These are phyloP conservation scores for Myotis yumanensis DNA, from an alignment of 2,113 vertebrate species.

Conservation along the genomic window DNA sequence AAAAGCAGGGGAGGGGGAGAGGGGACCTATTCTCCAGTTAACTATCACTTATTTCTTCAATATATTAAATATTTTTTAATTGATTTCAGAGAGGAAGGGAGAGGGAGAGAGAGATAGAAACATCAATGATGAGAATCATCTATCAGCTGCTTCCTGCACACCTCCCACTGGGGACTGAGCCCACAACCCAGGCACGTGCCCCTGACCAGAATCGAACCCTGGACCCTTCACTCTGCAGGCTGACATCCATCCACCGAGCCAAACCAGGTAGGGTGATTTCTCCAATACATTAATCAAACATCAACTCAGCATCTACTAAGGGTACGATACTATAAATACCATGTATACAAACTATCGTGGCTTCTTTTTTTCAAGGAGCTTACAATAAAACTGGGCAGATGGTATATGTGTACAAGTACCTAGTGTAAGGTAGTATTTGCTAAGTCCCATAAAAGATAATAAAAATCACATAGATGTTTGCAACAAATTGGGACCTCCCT, in stretches of 20 bases:
- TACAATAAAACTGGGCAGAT: neutral
- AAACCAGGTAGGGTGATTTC: neutral
- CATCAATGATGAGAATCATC: no score
- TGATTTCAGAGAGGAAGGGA: no score
- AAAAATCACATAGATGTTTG: neutral
- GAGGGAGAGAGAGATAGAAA: no score
- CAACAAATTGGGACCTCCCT: constrained; percentile 39
- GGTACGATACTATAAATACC: neutral
- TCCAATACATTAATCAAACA: neutral
- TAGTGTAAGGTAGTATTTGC: neutral
- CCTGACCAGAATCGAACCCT: no score
- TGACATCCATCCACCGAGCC: no score
- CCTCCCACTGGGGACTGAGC: no score
- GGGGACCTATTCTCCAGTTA: neutral
- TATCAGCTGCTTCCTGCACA: no score
- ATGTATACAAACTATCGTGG: neutral
- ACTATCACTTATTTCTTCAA: neutral
- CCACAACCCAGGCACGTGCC: no score
- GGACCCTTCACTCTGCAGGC: no score
- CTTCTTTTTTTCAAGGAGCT: neutral
- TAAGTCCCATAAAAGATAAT: neutral
- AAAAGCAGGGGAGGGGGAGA: neutral
- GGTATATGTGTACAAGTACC: neutral
- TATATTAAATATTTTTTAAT: neutral
- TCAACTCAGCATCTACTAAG: neutral